Conservation (phyloP, 2,888 invertebrate genomes). For the Cylloceria caligata region DNA sequence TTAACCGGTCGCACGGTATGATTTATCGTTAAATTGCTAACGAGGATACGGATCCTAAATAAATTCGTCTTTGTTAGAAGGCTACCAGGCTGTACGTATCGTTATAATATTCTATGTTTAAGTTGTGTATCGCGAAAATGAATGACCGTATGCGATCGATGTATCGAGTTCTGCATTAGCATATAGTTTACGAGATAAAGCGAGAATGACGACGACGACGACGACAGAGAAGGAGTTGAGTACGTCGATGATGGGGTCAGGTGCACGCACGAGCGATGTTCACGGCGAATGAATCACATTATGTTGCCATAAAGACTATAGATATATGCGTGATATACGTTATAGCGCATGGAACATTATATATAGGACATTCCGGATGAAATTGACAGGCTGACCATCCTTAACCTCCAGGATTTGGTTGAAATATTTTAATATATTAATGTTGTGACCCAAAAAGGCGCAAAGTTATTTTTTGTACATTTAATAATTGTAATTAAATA, state of each 20-base stretch:
- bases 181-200: background rate
- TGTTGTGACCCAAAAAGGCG: too few species aligned
- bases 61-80: background rate
- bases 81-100: background rate
- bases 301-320: background rate
- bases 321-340: background rate
- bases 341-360: background rate
- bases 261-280: slow-evolving; percentile 41
- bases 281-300: slow-evolving; percentile 36
- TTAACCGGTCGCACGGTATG: background rate
- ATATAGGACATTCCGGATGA: too few species aligned
- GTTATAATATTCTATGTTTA: slow-evolving; percentile 12
- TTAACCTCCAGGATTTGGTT: too few species aligned
- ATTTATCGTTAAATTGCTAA: slow-evolving; percentile 9
- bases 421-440: too few species aligned
- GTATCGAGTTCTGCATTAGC: background rate
- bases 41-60: background rate
- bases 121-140: background rate
- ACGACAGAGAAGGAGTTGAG: background rate
- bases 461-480: too few species aligned
- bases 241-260: slow-evolving; percentile 21
- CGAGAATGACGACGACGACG: slow-evolving; percentile 3
- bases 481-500: too few species aligned
- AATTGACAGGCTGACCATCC: too few species aligned
- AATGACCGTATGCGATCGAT: slow-evolving; percentile 28